Base-by-base conservation (phyloP, 2,113 vertebrate species). In the Oryzias melastigma region DNA sequence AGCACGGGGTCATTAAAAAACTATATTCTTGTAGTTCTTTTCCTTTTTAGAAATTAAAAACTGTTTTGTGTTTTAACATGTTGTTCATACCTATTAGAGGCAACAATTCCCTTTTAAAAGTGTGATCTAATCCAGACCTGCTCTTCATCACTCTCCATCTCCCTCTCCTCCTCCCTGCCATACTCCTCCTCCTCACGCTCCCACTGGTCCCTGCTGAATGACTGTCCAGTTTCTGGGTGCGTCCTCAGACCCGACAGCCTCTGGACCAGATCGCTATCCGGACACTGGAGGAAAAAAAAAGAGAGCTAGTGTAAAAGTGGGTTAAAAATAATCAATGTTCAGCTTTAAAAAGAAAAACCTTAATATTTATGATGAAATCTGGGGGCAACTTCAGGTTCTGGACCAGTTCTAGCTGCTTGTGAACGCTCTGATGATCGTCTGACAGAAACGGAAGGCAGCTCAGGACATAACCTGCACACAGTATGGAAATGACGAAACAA, bases 321-420 rank as follows among this genome's bases (percentile, higher is more conserved):
- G 2, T 22, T 16, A 27, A 64, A 50, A 4, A 40, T 1, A 10
- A 52, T 8, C 50, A 40, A 13, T 67, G 2, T 35, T 3, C 3
- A 49, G 17, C 1, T 19, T 43, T 13, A 57, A 65, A 17, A 49
- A 16, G 58, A 2, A 2, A 43, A 85, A 98, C 96, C 96, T 98
- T 99, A 75, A 99, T 94, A 84, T 95, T 98, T 77, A 98, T 95
- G 87, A 98, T 90, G 78, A 99, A 68, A 91, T 99, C 94, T 0
- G 95, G 95, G 27, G 92, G 86, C 65, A 95, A 71, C 64, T 90
- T 92, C 53, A 96, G 86, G 65, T 88, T 94, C 89, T 82, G 93
- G 83, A 98, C 90, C 79, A 94, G 54, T 42, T 96, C 84, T 69
- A 95, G 86, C 89, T 98, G 95, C 68, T 97, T 89, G 14, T 80